A percentile compares a stretch with the other conserved stretches of the same genome.
phyloP scores from a whole-genome alignment of 2,797 vertebrate species.

The Anguilla anguilla region DNA sequence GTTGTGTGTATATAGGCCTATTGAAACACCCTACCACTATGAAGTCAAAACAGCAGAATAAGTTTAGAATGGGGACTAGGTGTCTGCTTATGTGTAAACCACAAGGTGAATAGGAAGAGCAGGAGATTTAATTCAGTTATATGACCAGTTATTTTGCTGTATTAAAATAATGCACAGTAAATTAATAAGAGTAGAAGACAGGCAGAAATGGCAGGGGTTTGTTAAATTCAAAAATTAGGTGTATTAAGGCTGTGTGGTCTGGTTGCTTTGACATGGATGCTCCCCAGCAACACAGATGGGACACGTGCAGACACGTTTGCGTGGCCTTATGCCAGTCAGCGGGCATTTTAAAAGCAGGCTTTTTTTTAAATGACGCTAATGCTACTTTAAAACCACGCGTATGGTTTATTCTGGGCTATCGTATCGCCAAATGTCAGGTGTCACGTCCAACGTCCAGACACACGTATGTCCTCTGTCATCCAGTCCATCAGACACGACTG shows the following conservation, averaged over 20 bases:
- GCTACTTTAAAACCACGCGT: conserved; percentile 46
- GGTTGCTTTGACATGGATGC: background rate
- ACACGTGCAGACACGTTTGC: background rate
- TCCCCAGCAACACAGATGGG: background rate
- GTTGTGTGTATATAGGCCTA: background rate
- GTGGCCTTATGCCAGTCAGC: conserved; percentile 38
- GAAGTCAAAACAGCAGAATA: too few species aligned
- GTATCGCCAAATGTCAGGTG: conserved; percentile 41
- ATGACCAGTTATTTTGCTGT: background rate
- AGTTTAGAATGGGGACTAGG: too few species aligned
- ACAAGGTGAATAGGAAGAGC: too few species aligned
- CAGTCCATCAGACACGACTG: conserved; percentile 1
- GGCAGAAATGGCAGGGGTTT: background rate
- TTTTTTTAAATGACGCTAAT: conserved; percentile 23
- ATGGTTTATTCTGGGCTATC: conserved; percentile 42
- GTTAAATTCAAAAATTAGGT: background rate
- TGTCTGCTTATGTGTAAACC: background rate
- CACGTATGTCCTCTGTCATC: conserved; percentile 29
- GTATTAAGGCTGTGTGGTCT: background rate
- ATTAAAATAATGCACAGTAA: background rate
- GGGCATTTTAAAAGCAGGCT: conserved; percentile 47
- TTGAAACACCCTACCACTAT: background rate
- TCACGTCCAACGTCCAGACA: conserved; percentile 41
- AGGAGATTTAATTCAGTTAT: background rate
- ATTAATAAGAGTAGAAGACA: background rate